Percentiles rank a stretch among this genome's conserved stretches.
Evolutionary conservation across 2,888 invertebrate species (phyloP).

Genomic region (Auanema freiburgensis): DNA sequence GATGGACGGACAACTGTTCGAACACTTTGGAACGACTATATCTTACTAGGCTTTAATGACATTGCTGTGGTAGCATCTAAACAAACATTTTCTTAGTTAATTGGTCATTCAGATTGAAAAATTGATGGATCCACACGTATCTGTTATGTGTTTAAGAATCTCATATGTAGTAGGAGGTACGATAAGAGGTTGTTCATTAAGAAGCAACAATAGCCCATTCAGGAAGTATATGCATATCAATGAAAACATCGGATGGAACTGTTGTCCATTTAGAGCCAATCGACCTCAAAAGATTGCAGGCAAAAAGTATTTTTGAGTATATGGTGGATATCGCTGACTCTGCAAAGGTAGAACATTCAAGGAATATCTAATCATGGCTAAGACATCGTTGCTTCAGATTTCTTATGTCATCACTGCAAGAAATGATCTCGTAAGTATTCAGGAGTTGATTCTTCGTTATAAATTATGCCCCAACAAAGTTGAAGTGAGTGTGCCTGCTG

Average conservation of each 20-base stretch:
- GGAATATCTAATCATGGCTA: background rate
- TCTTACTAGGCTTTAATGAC: conserved; percentile 48
- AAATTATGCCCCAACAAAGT: conserved; percentile 13
- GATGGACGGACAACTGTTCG: conserved; percentile 43
- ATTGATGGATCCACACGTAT: conserved; percentile 28
- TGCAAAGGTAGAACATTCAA: conserved; percentile 43
- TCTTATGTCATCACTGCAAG: conserved; percentile 17
- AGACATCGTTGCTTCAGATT: conserved; percentile 11
- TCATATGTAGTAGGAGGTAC: conserved; percentile 15
- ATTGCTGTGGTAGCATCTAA: conserved; percentile 26
- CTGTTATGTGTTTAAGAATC: conserved; percentile 24
- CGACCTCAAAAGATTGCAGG: conserved; percentile 60
- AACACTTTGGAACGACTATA: conserved; percentile 47
- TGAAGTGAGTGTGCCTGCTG: conserved; percentile 6
- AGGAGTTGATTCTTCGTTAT: conserved; percentile 14
- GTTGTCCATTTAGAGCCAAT: conserved; percentile 60
- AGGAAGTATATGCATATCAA: conserved; percentile 35
- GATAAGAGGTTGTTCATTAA: conserved; percentile 11
- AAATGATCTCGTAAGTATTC: conserved; percentile 6
- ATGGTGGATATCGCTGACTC: conserved; percentile 58
- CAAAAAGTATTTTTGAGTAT: conserved; percentile 60
- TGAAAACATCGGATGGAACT: conserved; percentile 25
- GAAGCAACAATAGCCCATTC: background rate
- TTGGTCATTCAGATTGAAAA: conserved; percentile 23
- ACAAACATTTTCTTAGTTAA: background rate